Conservation (phyloP, 2,797 vertebrate species). For the Schizopygopsis malacanthus region DNA sequence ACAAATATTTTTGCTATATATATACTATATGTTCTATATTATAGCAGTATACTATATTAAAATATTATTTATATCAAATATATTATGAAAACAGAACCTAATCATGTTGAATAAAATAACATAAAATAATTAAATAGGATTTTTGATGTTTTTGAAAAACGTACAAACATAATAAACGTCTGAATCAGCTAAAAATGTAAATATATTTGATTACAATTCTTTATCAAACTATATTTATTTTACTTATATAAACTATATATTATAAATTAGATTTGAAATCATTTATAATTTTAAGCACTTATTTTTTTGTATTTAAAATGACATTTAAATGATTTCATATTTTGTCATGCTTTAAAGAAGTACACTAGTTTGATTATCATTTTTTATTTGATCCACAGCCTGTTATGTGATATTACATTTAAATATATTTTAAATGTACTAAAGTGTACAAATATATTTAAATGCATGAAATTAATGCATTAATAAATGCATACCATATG, state of each 20-base stretch:
- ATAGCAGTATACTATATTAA: too few species aligned
- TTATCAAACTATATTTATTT: too few species aligned
- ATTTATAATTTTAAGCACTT: not conserved
- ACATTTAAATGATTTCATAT: not conserved
- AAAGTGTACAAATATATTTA: not conserved
- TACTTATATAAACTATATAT: not conserved
- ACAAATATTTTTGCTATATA: too few species aligned
- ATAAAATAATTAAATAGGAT: not conserved
- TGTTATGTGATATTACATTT: not conserved
- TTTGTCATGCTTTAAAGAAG: not conserved
- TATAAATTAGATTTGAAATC: not conserved
- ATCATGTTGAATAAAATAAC: not conserved
- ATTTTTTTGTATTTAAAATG: not conserved
- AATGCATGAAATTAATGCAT: not conserved
- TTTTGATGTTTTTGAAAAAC: not conserved
- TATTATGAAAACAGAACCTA: not conserved
- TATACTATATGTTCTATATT: too few species aligned
- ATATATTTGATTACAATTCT: too few species aligned
- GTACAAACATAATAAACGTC: not conserved
- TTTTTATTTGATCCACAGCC: not conserved
- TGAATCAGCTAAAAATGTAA: not conserved
- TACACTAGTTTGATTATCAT: not conserved
- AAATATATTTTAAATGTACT: not conserved
- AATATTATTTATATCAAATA: too few species aligned
- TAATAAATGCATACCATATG: not conserved